phyloP scores from a whole-genome alignment of 2,888 invertebrate species.

The Diogma glabrata region DNA sequence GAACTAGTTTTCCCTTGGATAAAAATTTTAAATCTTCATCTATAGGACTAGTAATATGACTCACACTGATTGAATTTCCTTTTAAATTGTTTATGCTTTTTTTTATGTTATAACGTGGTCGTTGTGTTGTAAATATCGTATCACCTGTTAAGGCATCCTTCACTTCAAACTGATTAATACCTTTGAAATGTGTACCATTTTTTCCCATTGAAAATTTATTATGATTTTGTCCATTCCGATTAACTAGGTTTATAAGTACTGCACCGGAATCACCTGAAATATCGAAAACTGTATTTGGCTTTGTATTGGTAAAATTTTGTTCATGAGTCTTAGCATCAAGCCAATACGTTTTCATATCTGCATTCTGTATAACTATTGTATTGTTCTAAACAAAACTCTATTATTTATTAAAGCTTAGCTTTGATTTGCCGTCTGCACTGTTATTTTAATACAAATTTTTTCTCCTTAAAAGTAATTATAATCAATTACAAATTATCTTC shows the following conservation, averaged over 20 bases:
- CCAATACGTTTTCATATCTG: no score
- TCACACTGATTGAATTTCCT: slow-evolving; percentile 55
- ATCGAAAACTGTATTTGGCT: no score
- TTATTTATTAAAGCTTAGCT: no score
- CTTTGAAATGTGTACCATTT: slow-evolving; percentile 56
- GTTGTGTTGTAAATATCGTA: slow-evolving; percentile 61
- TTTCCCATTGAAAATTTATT: slow-evolving; percentile 45
- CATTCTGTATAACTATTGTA: no score
- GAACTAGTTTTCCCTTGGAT: slow-evolving; percentile 50
- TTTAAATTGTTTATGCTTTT: slow-evolving; percentile 51
- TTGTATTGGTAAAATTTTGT: no score
- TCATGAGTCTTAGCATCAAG: no score
- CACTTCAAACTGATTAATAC: slow-evolving; percentile 56
- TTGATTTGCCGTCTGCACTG: no score
- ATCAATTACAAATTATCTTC: no score
- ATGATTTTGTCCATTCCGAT: slow-evolving; percentile 34
- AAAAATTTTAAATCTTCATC: slow-evolving; percentile 52
- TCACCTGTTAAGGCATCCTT: slow-evolving; percentile 51
- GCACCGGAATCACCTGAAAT: slow-evolving; percentile 22
- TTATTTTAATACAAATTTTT: not conserved
- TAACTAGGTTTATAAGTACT: slow-evolving; percentile 35
- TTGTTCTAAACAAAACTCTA: no score
- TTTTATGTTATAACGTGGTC: slow-evolving; percentile 59
- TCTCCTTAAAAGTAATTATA: slow-evolving; percentile 27
- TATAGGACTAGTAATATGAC: slow-evolving; percentile 61